A percentile compares a stretch with the other conserved stretches of the same genome.
These are phyloP conservation scores for Loris lydekkerianus DNA, from an alignment of 2,797 vertebrate genomes.

Conservation along the genomic window DNA sequence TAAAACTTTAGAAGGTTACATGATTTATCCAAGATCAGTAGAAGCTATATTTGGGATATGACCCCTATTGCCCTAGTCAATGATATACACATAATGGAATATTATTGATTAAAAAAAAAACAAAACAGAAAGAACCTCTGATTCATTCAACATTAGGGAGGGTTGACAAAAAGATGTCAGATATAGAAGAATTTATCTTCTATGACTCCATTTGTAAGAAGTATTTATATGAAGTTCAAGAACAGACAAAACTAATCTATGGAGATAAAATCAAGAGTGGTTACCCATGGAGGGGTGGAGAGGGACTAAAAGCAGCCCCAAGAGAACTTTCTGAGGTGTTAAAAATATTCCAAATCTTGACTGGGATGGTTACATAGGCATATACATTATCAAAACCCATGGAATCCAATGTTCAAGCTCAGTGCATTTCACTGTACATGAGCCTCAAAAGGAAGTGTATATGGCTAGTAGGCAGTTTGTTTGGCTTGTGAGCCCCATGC, in stretches of 20 bases:
- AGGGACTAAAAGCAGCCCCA: background rate
- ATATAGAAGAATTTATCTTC: constrained; percentile 3
- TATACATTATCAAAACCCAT: constrained; percentile 2
- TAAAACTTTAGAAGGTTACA: constrained; percentile 17
- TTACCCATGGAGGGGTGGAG: background rate
- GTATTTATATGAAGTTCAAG: background rate
- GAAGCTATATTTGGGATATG: background rate
- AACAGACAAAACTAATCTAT: constrained; percentile 31
- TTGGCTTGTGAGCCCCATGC: background rate
- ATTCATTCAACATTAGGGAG: background rate
- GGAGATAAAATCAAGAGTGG: background rate
- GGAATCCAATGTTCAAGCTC: constrained; percentile 17
- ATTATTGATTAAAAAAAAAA: background rate
- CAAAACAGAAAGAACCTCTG: background rate
- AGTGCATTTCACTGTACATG: background rate
- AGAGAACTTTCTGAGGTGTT: background rate
- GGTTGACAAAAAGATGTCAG: constrained; percentile 46
- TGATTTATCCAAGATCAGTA: background rate
- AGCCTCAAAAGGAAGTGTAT: background rate
- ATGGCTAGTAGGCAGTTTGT: background rate
- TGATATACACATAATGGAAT: background rate
- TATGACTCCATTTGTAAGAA: background rate
- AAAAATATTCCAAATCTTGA: constrained; percentile 25
- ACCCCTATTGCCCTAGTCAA: background rate
- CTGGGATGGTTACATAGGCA: background rate